Base-by-base conservation (phyloP, 2,113 vertebrate genomes). In the Clarias batrachus region DNA sequence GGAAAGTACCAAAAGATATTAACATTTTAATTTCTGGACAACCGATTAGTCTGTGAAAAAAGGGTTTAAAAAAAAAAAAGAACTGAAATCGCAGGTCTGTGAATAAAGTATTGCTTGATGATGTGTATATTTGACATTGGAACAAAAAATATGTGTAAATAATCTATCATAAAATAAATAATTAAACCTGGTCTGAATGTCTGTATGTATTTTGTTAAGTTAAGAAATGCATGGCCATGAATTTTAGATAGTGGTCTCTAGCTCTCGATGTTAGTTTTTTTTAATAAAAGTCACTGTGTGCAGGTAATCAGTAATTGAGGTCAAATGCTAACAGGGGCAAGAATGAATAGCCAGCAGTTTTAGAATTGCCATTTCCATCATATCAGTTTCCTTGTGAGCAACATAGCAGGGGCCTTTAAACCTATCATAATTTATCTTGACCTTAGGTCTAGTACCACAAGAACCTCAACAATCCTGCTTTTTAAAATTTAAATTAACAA, bases 81-180 rank as follows among this genome's bases (percentile, higher is more conserved):
- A 80, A 65, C 33, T 80, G 73, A 83, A 88, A 81, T 83, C 1
- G 41, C 65, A 71, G 79, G 80, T 81, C 85, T 88, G 85, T 88
- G 82, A 77, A 83, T 88, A 85, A 81, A 88, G 63, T 86, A 81
- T 89, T 91, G 90, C 87, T 90, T 87, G 85, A 89, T 80, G 73
- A 89, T 87, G 86, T 91, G 90, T 89, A 90, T 82, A 83, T 88
- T 74, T 63, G 78, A 87, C 74, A 81, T 86, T 84, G 54, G 21
- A 23, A 37, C 76, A 79, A 30, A 78, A 59, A 81, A 80, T 83
- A 80, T 89, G 87, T 91, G 89, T 90, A 90, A 89, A 90, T 91
- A 91, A 87, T 90, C 71, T 85, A 89, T 89, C 85, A 83, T 66
- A 87, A 74, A 90, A 90, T 90, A 91, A 91, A 90, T 88, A 0